A percentile compares a stretch with the other conserved stretches of the same genome.
Evolutionary conservation across 2,888 invertebrate species (phyloP).

Genomic region (Panorpa germanica): DNA sequence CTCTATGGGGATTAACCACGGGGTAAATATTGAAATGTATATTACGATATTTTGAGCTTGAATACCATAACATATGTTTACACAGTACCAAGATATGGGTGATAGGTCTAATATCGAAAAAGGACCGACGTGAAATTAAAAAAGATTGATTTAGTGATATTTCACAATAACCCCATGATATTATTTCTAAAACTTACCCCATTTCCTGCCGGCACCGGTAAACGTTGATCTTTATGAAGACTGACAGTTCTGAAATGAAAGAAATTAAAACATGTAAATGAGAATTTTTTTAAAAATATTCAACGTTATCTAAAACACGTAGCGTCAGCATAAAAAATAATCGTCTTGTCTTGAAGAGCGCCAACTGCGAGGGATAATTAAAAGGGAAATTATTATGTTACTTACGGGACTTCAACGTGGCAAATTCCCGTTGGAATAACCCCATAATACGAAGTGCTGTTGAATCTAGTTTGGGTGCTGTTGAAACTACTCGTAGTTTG

Average conservation of each 20-base stretch:
- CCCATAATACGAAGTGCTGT: too few relatives aligned
- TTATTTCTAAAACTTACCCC: slow-evolving; percentile 8
- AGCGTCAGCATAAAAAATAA: slow-evolving; percentile 4
- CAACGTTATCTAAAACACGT: slow-evolving; percentile 6
- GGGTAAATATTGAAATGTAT: too few relatives aligned
- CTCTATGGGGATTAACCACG: too few relatives aligned
- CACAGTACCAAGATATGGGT: too few relatives aligned
- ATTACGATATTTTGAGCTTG: too few relatives aligned
- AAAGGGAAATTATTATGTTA: slow-evolving; percentile 14
- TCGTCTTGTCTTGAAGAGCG: background rate
- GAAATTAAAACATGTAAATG: slow-evolving; percentile 6
- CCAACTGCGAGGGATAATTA: background rate
- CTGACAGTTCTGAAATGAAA: slow-evolving; percentile 29
- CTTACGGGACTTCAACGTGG: slow-evolving; percentile 45
- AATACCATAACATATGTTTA: too few relatives aligned
- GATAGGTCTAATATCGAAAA: too few relatives aligned
- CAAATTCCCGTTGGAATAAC: slow-evolving; percentile 30
- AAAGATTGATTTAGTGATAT: background rate
- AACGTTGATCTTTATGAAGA: slow-evolving; percentile 27
- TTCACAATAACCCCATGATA: too few relatives aligned
- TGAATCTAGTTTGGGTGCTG: too few relatives aligned
- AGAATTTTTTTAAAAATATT: slow-evolving; percentile 8
- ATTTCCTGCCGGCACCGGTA: slow-evolving; percentile 9
- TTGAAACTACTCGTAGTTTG: too few relatives aligned
- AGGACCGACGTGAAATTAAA: too few relatives aligned